phyloP scores from a whole-genome alignment of 2,888 invertebrate genomes.

The Oasisia sp. region DNA sequence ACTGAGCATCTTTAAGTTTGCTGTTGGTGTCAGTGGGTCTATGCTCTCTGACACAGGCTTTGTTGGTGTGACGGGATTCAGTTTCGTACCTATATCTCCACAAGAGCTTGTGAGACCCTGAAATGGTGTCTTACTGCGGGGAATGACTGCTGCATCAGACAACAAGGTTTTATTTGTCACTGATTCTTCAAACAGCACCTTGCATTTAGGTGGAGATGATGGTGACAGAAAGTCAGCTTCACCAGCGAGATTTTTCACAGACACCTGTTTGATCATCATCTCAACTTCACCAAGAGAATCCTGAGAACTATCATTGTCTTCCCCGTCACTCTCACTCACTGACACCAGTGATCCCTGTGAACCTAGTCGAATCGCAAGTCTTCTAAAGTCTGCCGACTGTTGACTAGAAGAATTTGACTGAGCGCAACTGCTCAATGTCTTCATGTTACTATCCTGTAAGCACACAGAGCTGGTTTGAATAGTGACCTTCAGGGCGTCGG shows the following conservation, averaged over 20 bases:
- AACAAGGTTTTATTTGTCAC: not conserved
- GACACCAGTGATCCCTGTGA: not conserved
- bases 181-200: not conserved
- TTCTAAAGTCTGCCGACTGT: not conserved
- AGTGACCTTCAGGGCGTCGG: not conserved
- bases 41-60: slow-evolving; percentile 26
- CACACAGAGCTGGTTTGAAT: not conserved
- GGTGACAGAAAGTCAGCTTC: not conserved
- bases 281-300: not conserved
- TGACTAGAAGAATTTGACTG: not conserved
- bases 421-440: not conserved
- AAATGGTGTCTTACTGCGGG: not conserved
- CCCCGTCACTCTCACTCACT: not conserved
- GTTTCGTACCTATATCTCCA: slow-evolving; percentile 13
- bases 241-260: not conserved
- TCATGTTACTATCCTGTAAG: not conserved
- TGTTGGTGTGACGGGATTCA: slow-evolving; percentile 32
- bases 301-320: not conserved
- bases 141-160: not conserved
- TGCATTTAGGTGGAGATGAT: not conserved
- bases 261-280: slow-evolving; percentile 10
- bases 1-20: slow-evolving; percentile 76
- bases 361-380: not conserved
- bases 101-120: not conserved
- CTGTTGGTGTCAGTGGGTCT: slow-evolving; percentile 73